Evolutionary conservation across 2,797 vertebrate species (phyloP).

Genomic region (Micropoecilia bifurca): DNA sequence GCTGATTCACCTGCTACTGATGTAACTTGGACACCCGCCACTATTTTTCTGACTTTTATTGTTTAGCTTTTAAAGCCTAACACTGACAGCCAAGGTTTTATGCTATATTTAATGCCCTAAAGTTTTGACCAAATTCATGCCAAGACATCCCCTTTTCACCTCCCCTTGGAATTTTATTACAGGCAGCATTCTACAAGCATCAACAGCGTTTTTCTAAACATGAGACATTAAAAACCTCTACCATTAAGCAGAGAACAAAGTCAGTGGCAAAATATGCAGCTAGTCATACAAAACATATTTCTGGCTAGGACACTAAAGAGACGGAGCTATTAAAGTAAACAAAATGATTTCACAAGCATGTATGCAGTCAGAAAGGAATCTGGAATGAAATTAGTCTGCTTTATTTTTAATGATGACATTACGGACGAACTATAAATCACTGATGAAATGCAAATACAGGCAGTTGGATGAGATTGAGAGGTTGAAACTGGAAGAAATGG

Average conservation of each 20-base stretch:
- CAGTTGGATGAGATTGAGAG: conserved; percentile 7
- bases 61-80: conserved; percentile 32
- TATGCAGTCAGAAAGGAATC: conserved; percentile 7
- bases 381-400: conserved; percentile 5
- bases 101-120: conserved; percentile 31
- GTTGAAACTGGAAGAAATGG: conserved; percentile 28
- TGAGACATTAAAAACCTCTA: conserved; percentile 13
- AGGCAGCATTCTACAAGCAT: conserved; percentile 32
- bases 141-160: conserved; percentile 34
- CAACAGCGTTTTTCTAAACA: conserved; percentile 17
- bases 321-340: conserved; percentile 2
- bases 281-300: conserved; percentile 26
- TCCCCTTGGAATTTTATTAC: conserved; percentile 33
- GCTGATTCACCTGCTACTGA: conserved; percentile 52
- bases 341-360: not conserved
- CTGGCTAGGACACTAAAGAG: conserved; percentile 1
- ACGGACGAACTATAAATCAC: conserved; percentile 15
- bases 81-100: conserved; percentile 33
- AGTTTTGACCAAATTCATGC: conserved; percentile 16
- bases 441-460: conserved; percentile 18
- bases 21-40: conserved; percentile 38
- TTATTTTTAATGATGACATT: conserved; percentile 25
- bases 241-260: conserved; percentile 27
- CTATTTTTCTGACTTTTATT: conserved; percentile 13
- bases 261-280: conserved; percentile 30